Base-by-base conservation (phyloP, 1,140 invertebrate species). In the Nylanderia fulva region DNA sequence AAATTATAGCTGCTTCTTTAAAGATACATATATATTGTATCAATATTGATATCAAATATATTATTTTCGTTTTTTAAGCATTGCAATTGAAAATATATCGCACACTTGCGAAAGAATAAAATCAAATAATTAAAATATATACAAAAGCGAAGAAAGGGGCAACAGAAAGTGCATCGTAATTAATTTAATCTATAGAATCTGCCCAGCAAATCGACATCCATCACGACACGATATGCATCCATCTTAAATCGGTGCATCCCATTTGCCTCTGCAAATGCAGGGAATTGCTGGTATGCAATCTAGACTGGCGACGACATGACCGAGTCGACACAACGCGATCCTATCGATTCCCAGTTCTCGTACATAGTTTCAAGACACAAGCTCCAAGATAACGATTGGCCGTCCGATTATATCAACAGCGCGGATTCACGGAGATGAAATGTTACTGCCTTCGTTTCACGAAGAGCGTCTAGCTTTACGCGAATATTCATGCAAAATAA, bases 211-310 rank as follows among this genome's bases (percentile, higher is more conserved):
- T 66, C 33, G 18, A 5, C 64, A 29, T 56, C 36, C 52, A 60
- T 71, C 61, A 21, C n/a, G 1, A 36, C 5, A 15, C 36, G 21
- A 24, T 54, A 54, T 56, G 13, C 48, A 80, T 58, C 48, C 24
- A 56, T 72, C 66, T 82, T 82, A 82, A 82, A 82, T 82, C 66
- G 27, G 18, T 42, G 36, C 77, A 45, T 82, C 77, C 77, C 66
- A 72, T 82, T 72, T 82, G 66, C 66, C 56, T 82, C 77, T 58
- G 52, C n/a, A 82, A 82, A 82, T 72, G 66, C 66, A 36, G 77
- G 52, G 77, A 82, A 82, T 82, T 72, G 77, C 52, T 56, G 77
- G 66, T 45, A 82, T 82, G 77, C 66, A 71, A 82, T 82, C 66
- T 69, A 71, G 64, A 71, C 45, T 71, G 64, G 64, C 45, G 76